phyloP scores from a whole-genome alignment of 2,113 vertebrate genomes.

The Upupa epops region DNA sequence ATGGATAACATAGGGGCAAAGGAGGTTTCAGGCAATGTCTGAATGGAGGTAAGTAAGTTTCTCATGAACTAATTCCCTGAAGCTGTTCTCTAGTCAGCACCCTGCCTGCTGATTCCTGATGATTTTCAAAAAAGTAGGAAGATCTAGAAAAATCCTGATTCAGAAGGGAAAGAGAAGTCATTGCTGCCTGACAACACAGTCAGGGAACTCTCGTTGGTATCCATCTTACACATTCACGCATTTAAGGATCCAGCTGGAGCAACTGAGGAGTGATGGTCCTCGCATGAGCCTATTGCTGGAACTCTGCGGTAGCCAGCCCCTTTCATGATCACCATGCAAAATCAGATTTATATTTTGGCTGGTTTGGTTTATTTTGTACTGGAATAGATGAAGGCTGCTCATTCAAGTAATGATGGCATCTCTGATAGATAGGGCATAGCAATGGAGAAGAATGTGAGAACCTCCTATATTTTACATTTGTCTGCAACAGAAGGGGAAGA shows the following conservation, averaged over 20 bases:
- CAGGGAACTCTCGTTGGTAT: neutral
- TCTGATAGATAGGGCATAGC: neutral
- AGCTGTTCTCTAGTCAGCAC: neutral
- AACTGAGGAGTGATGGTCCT: neutral
- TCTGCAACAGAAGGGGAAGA: neutral
- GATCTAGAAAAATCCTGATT: neutral
- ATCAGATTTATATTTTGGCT: neutral
- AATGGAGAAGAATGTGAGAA: neutral
- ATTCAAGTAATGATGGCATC: neutral
- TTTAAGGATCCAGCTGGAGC: neutral
- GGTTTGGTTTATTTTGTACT: neutral
- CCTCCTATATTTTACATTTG: neutral
- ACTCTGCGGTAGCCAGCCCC: neutral
- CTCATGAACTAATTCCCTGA: neutral
- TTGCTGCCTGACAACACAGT: neutral
- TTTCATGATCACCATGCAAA: neutral
- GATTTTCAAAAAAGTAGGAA: neutral
- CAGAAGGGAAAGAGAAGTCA: neutral
- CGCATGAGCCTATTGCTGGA: neutral
- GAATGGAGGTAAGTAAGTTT: neutral
- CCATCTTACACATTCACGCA: fast-evolving
- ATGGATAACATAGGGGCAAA: neutral
- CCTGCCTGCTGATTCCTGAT: neutral
- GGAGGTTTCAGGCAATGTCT: neutral
- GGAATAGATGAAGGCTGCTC: neutral